Conservation (phyloP, 2,888 invertebrate genomes). For the Lissonota sp. region DNA sequence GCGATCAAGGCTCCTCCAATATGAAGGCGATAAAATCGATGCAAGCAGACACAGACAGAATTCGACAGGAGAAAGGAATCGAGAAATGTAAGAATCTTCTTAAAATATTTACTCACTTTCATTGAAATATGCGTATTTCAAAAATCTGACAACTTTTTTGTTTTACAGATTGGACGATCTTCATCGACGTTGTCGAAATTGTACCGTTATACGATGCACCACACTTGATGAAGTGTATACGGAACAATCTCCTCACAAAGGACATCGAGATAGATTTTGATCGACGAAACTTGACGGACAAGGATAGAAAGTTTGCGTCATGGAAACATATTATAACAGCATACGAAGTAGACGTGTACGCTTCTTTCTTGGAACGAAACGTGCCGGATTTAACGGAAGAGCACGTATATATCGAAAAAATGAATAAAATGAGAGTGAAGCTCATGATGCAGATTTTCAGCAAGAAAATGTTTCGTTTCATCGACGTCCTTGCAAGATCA, state of each 20-base stretch:
- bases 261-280: slow-evolving; percentile 39
- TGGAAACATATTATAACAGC: slow-evolving; percentile 35
- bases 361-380: not conserved
- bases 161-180: slow-evolving; percentile 22
- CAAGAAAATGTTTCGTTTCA: slow-evolving; percentile 34
- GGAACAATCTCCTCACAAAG: slow-evolving; percentile 57
- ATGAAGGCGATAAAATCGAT: slow-evolving; percentile 31
- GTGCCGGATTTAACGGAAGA: slow-evolving; percentile 21
- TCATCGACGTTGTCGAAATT: slow-evolving; percentile 44
- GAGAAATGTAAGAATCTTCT: slow-evolving; percentile 25
- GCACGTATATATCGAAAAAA: slow-evolving; percentile 32
- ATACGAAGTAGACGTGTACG: slow-evolving; percentile 34
- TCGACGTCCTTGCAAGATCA: slow-evolving; percentile 40
- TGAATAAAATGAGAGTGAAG: slow-evolving; percentile 40
- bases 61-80: slow-evolving; percentile 23
- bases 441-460: slow-evolving; percentile 44
- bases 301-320: slow-evolving; percentile 26
- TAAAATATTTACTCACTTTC: slow-evolving; percentile 12
- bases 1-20: slow-evolving; percentile 43
- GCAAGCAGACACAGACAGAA: slow-evolving; percentile 38
- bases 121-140: not conserved
- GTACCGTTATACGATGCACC: slow-evolving; percentile 60
- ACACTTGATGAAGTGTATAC: slow-evolving; percentile 59
- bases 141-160: not conserved
- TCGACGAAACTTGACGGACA: slow-evolving; percentile 9